phyloP scores from a whole-genome alignment of 2,797 vertebrate species.

The Morelia viridis region DNA sequence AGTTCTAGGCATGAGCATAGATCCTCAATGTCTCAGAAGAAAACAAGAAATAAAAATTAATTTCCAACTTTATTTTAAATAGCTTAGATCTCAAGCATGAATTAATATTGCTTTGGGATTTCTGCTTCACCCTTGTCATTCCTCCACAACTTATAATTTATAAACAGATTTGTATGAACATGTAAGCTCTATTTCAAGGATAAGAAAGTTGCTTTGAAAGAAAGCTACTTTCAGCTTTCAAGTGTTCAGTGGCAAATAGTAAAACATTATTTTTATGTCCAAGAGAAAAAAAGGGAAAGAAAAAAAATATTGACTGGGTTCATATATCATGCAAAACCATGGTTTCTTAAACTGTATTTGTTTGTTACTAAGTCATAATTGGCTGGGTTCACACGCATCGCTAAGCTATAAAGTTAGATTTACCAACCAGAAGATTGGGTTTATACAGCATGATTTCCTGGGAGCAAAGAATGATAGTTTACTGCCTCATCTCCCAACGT shows the following conservation, averaged over 20 bases:
- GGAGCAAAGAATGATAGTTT: neutral
- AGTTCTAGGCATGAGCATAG: neutral
- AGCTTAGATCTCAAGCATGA: neutral
- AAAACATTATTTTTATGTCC: neutral
- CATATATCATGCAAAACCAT: neutral
- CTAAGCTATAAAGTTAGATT: neutral
- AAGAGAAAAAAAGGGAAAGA: neutral
- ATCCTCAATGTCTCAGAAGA: neutral
- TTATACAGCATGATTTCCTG: neutral
- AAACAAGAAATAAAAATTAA: neutral
- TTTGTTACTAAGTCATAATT: neutral
- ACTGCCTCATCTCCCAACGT: neutral
- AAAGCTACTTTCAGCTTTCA: neutral
- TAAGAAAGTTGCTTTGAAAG: neutral
- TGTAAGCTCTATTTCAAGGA: neutral
- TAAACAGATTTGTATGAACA: neutral
- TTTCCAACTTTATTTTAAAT: neutral
- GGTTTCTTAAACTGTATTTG: neutral
- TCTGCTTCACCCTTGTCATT: neutral
- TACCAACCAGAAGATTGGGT: neutral
- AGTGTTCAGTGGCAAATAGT: neutral
- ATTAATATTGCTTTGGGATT: neutral
- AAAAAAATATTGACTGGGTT: neutral
- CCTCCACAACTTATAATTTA: neutral
- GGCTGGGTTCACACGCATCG: neutral